A percentile compares a stretch with the other conserved stretches of the same genome.
Evolutionary conservation across 2,888 invertebrate species (phyloP).

Genomic region (Salpingus planirostris): DNA sequence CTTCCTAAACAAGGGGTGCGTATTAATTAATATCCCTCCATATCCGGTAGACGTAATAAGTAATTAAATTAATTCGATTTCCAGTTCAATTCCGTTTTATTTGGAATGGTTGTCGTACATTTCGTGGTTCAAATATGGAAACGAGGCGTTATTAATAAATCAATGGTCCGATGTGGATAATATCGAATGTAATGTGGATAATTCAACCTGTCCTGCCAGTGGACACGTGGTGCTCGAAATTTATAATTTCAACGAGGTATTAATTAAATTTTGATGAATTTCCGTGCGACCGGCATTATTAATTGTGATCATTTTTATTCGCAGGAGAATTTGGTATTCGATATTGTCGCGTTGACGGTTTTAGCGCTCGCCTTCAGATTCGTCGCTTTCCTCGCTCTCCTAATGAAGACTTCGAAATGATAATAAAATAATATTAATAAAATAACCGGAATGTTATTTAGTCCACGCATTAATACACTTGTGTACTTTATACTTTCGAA

Average conservation of each 20-base stretch:
- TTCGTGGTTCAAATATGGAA: conserved; percentile 89
- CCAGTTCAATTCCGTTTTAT: conserved; percentile 73
- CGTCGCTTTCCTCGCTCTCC: conserved; percentile 66
- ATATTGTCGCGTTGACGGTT: conserved; percentile 60
- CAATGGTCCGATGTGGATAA: conserved; percentile 76
- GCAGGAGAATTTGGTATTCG: conserved; percentile 59
- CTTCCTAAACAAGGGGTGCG: conserved; percentile 54
- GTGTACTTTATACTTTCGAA: no score
- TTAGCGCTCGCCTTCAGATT: conserved; percentile 68
- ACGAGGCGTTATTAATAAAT: conserved; percentile 80
- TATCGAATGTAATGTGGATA: conserved; percentile 57
- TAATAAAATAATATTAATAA: no score
- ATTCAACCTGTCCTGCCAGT: conserved; percentile 66
- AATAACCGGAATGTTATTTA: no score
- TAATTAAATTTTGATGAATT: neutral
- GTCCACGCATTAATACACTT: no score
- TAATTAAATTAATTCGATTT: no score
- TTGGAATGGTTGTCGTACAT: conserved; percentile 80
- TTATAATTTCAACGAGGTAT: conserved; percentile 66
- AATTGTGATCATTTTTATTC: conserved; percentile 24
- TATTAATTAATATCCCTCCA: no score
- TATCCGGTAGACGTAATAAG: neutral
- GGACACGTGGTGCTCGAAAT: conserved; percentile 72
- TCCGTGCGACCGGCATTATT: neutral
- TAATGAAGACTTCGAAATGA: conserved; percentile 52